Base-by-base conservation (phyloP, 2,797 vertebrate species). In the Sebastes itinus region DNA sequence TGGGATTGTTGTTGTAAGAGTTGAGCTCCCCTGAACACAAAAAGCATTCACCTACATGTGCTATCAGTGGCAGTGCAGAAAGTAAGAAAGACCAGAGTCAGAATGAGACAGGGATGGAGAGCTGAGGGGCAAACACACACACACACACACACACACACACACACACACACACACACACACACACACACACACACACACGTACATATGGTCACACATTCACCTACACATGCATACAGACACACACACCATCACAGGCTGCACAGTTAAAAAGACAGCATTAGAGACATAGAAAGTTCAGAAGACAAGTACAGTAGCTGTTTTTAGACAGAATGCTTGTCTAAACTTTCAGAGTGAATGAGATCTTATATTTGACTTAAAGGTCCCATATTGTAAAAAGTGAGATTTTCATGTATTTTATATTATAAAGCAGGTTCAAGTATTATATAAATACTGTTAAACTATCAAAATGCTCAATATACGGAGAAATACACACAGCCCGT, bases 1-100 rank as follows among this genome's bases (percentile, higher is more conserved):
- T 71, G 64, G 64, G 80, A 63, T 72, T 86, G 74, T 72, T 83
- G 75, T 71, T 85, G 61, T 88, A 92, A 92, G 94, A 93, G 94
- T 95, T 91, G 94, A 95, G 95, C 94, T 95, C 95, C 94, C 89
- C 89, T 92, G 88, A 92, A 93, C 92, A 94, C 86, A 94, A 87
- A 92, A 94, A 94, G 89, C 93, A 94, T 93, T 91, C 90, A 60
- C 54, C 87, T 87, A 94, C 88, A 89, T 88, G 85, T 86, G 91
- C 81, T 91, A 86, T 88, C 90, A 88, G 86, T 88, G 91, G 92
- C 88, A 88, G 93, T 91, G 92, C 92, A 92, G 91, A 88, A 75
- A 87, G 71, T 71, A 84, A 88, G 88, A 89, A 63, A 88, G 87
- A 85, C 78, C 88, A 85, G 87, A 86, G 86, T 91, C 87, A 89